A percentile compares a stretch with the other conserved stretches of the same genome.
These are phyloP conservation scores for Echinops telfairi DNA, from an alignment of 2,113 vertebrate genomes.

Conservation along the genomic window DNA sequence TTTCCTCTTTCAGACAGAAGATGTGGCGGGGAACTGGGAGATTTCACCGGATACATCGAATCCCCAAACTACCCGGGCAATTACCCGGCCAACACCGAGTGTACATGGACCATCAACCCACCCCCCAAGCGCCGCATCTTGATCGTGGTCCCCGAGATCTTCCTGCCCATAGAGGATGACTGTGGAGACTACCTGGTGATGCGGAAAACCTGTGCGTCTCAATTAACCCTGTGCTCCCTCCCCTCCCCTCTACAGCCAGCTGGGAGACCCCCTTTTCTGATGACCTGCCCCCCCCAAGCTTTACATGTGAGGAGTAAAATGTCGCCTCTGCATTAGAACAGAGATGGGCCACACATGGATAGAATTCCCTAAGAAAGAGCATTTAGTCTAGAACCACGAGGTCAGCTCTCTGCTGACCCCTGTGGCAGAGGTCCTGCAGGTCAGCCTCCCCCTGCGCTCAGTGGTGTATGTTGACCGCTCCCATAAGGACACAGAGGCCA, in stretches of 20 bases:
- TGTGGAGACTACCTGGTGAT: slow-evolving; percentile 99
- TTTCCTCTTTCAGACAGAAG: slow-evolving; percentile 91
- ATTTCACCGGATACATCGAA: slow-evolving; percentile 97
- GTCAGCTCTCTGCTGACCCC: not conserved
- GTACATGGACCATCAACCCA: slow-evolving; percentile 97
- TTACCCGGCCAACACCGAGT: slow-evolving; percentile 97
- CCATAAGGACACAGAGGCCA: not conserved
- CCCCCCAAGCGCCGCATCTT: slow-evolving; percentile 97
- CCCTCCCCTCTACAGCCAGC: not conserved
- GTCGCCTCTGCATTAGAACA: slow-evolving; percentile 16
- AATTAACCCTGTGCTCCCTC: not conserved
- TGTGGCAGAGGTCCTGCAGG: not conserved
- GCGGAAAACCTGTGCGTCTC: slow-evolving; percentile 96
- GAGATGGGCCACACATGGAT: not conserved
- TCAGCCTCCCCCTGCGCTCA: not conserved
- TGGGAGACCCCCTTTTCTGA: not conserved
- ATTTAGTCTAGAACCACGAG: not conserved
- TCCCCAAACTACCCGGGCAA: slow-evolving; percentile 99
- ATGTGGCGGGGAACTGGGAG: slow-evolving; percentile 96
- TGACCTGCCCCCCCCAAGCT: not conserved
- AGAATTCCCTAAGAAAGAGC: slow-evolving; percentile 29
- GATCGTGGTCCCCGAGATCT: slow-evolving; percentile 98
- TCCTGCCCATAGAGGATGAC: slow-evolving; percentile 97
- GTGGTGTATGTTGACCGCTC: not conserved
- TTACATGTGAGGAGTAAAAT: slow-evolving; percentile 31